phyloP scores from a whole-genome alignment of 2,888 invertebrate genomes.

The Geophilus truncorum region DNA sequence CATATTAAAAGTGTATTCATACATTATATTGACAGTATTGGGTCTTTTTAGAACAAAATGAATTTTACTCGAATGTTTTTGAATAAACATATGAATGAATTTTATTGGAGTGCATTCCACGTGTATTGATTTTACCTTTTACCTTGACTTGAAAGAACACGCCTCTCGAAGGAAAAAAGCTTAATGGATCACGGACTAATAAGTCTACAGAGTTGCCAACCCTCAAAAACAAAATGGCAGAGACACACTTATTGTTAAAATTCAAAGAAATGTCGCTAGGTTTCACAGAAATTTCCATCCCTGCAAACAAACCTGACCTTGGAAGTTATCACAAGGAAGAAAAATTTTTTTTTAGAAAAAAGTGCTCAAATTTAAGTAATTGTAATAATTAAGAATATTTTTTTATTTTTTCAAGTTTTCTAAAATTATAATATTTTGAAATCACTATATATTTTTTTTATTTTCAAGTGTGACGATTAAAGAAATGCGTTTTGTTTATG shows the following conservation, averaged over 20 bases:
- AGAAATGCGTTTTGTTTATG: constrained; percentile 12
- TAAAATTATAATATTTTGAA: background rate
- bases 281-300: background rate
- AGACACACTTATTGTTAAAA: background rate
- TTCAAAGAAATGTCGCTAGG: background rate
- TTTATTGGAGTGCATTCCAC: background rate
- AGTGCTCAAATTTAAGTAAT: background rate
- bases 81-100: background rate
- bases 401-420: background rate
- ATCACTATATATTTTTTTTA: background rate
- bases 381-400: background rate
- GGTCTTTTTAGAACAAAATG: background rate
- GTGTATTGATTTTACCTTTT: constrained; percentile 20
- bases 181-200: background rate
- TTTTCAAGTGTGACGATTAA: background rate
- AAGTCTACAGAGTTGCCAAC: background rate
- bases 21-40: background rate
- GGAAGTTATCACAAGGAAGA: background rate
- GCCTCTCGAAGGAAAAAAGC: background rate
- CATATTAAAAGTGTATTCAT: background rate
- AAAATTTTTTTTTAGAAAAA: background rate
- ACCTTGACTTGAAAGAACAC: background rate
- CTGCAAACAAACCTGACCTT: background rate
- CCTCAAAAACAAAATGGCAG: background rate
- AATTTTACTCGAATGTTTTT: no score